A percentile compares a stretch with the other conserved stretches of the same genome.
phyloP scores from a whole-genome alignment of 2,113 vertebrate species.

The Silurus asotus region DNA sequence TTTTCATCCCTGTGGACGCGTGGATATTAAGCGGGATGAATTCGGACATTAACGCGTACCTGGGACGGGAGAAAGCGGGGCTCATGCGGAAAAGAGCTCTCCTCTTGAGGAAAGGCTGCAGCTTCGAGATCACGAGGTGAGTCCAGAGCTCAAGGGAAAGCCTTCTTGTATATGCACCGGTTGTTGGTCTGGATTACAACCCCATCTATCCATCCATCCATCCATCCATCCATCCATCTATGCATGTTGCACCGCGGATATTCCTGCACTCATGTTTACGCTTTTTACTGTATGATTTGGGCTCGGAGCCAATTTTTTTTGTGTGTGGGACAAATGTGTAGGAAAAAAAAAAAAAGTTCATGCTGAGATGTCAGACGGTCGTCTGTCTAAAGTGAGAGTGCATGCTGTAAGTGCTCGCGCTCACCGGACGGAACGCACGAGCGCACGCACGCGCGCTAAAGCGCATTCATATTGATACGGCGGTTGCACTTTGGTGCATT shows the following conservation, averaged over 20 bases:
- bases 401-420: background rate
- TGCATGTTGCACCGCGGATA: no score
- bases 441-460: background rate
- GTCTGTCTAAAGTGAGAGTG: background rate
- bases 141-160: conserved; percentile 27
- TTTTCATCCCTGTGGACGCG: conserved; percentile 22
- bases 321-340: background rate
- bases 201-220: no score
- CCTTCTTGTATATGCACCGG: no score
- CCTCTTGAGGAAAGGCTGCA: conserved; percentile 81
- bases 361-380: background rate
- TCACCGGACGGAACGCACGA: background rate
- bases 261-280: no score
- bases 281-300: background rate
- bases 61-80: conserved; percentile 75
- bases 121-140: conserved; percentile 83
- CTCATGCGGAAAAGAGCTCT: conserved; percentile 81
- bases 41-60: conserved; percentile 79
- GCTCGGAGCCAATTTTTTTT: background rate
- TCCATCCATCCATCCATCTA: no score
- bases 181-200: background rate
- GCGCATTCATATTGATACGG: background rate
- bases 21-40: conserved; percentile 68
- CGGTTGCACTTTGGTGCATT: conserved; percentile 15
- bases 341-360: background rate